Base-by-base conservation (phyloP, 2,888 invertebrate genomes). In the Cephus sareptanus region DNA sequence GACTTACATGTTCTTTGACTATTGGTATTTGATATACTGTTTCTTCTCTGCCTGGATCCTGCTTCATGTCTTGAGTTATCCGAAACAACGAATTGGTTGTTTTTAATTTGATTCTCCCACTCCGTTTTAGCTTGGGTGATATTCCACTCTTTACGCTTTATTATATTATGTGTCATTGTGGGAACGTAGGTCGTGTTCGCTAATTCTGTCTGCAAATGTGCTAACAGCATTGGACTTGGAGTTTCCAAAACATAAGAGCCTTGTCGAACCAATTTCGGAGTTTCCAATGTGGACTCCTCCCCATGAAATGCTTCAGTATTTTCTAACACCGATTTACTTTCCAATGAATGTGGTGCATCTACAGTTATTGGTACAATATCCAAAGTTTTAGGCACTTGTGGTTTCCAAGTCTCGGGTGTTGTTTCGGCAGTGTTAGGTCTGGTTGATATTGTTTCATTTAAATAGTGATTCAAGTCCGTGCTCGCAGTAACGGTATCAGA, bases 221-320 rank as follows among this genome's bases (percentile, higher is more conserved):
- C 95, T 34, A 95, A 88, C 12, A 97, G 93, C 81, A 95, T 94
- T 1, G 96, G 96, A 87, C 97, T 96, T 0, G 97, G 97, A 34
- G 94, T 92, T 0, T 96, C 94, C 74, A 97, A 91, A 1, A 96
- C 95, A 87, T 97, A 97, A 0, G 97, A 97, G 81, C 95, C 94
- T 86, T 96, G 96, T 76, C 97, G 93, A 15, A 95, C 92, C 77
- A 96, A 90, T 83, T 92, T 91, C 9, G 93, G 91, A 89, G 87
- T 84, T 31, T 84, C 83, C 6, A 80, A 84, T 85, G 92, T 91
- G 88, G 92, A 92, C 88, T 93, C 92, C 13, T 91, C 88, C 84
- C 78, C 89, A 88, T 23, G 77, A 9, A 23, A 9, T 33, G 74
- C 3, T 35, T 34, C 74, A 34, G 76, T 15, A 23, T 23, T 23